Base-by-base conservation (phyloP, 2,113 vertebrate genomes). In the Murina feae region DNA sequence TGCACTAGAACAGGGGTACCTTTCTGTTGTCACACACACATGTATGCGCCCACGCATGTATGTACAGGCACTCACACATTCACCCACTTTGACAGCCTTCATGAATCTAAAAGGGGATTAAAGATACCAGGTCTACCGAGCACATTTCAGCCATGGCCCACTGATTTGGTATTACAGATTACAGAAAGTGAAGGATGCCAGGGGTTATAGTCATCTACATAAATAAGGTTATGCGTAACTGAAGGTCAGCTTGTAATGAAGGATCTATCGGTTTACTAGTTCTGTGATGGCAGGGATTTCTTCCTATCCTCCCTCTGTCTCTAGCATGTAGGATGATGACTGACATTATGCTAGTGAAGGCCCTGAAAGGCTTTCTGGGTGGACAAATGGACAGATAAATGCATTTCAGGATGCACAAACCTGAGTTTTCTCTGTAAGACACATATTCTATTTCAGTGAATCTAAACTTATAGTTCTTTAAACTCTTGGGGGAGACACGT, bases 181-280 rank as follows among this genome's bases (percentile, higher is more conserved):
- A 93, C 11, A 93, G 20, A 84, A 92, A 69, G 23, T 86, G 55
- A 96, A 17, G 16, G 75, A 91, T 65, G 10, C 51, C 65, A 58
- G 37, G 44, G 66, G 42, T 75, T 53, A 93, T 0, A 65, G 16
- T 42, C 91, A 85, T 60, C 35, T 82, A 74, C 13, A 87, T n/a
- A 92, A 66, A 44, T 35, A 90, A 63, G 2, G 11, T 90, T 78
- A 82, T 23, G 9, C 4, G 51, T 18, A 81, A 82, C 9, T 65
- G 37, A 92, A 84, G n/a, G n/a, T n/a, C 23, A 86, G 28, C 18
- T 78, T 69, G 81, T 71, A 93, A 92, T 25, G 71, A 91, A 96
- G 32, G 49, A 39, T 28, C 13, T 91, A 76, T 2, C 65, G 28
- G 10, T 76, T 80, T 68, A 84, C 10, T 75, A 85, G 74, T 71